These are phyloP conservation scores for Neostethus bicornis DNA, from an alignment of 2,797 vertebrate species.

Conservation along the genomic window DNA sequence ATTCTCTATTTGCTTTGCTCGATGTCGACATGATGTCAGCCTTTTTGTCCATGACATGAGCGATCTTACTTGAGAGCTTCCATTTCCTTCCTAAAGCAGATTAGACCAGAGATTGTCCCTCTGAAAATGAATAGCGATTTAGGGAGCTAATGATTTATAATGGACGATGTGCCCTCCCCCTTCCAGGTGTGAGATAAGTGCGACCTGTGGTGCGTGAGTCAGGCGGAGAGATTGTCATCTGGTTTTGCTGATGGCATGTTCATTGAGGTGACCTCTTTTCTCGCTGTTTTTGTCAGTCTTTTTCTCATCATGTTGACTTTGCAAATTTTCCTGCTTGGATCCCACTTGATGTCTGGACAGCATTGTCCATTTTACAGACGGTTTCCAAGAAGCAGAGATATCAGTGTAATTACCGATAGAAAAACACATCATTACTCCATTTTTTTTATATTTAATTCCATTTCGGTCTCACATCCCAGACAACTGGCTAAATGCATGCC, in stretches of 20 bases:
- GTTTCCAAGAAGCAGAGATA: too few relatives aligned
- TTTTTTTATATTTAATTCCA: not conserved
- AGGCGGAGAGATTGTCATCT: conserved; percentile 7
- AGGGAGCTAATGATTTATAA: conserved; percentile 71
- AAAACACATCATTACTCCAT: not conserved
- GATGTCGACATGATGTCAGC: conserved; percentile 23
- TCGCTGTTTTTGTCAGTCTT: not conserved
- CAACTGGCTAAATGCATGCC: too few relatives aligned
- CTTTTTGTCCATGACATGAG: conserved; percentile 39
- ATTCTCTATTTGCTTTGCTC: conserved; percentile 36
- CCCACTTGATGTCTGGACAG: not conserved
- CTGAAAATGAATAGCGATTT: conserved; percentile 65
- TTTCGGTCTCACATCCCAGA: not conserved
- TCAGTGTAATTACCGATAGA: not conserved
- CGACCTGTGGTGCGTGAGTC: conserved; percentile 21
- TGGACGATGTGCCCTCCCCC: conserved; percentile 58
- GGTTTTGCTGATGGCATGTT: conserved; percentile 34
- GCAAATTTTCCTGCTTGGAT: not conserved
- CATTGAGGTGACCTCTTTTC: conserved; percentile 34
- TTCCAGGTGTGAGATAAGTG: conserved; percentile 31
- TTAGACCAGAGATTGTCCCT: conserved; percentile 53
- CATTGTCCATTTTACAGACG: not conserved
- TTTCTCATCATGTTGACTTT: conserved; percentile 24
- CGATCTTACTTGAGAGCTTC: conserved; percentile 29
- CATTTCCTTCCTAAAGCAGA: conserved; percentile 47